Evolutionary conservation across 1,140 invertebrate genomes (phyloP), one percentile per base, ranked within the genome.

Genomic region (Scaptodrosophila lebanonensis): DNA sequence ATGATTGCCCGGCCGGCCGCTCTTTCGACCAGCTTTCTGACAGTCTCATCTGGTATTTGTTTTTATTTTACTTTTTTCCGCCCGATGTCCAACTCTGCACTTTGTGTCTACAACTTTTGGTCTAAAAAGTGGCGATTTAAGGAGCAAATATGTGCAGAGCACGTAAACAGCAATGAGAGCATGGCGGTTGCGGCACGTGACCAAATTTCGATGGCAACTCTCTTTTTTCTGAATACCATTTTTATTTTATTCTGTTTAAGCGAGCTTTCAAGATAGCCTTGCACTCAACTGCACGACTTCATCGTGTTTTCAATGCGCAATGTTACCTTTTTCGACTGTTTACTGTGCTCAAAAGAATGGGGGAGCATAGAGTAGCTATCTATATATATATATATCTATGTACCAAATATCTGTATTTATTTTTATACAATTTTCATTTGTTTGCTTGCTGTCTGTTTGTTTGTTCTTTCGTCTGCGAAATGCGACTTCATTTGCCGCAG

Each of bases 121-220:
- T 47, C 29, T 15, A 39, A 50, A 36, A 38, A 49, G 50, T 65
- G 64, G 43, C 49, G 75, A 73, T 60, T 64, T 75, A 73, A 54
- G 64, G 70, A 64, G 65, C 76, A 75, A 67, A 75, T 70, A 66
- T 75, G 71, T 69, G 56, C 71, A 43, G 49, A 51, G 70, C 71
- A 75, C 71, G 71, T 75, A 75, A 75, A 75, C 76, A 76, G 76
- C 71, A 53, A 29, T 6, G 9, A 29, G 5, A 29, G 27, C 5
- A 29, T 29, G 54, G 66, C 47, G 51, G 48, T 29, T 17, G 59
- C 15, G 56, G 64, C 70, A 75, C 71, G 71, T 75, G 71, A 76
- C 71, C 71, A 75, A 75, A 76, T 75, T 75, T 75, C 71, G 71
- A 69, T 75, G 54, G 71, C 71, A 75, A 75, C 70, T 75, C 60